Base-by-base conservation (phyloP, 2,113 vertebrate genomes). In the Brachirus orientalis region DNA sequence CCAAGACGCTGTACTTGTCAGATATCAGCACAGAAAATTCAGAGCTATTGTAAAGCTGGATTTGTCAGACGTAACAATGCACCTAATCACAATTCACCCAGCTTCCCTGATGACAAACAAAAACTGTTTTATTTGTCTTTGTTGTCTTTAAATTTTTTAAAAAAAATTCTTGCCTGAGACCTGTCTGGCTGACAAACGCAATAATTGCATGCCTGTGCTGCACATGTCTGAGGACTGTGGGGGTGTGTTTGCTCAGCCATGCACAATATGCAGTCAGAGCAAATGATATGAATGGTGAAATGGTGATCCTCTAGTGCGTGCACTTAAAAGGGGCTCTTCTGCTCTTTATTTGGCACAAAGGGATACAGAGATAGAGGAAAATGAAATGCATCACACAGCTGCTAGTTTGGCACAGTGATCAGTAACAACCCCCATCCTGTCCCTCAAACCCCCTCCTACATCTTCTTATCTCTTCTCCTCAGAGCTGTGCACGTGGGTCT, bases 301-400 rank as follows among this genome's bases (percentile, higher is more conserved):
- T 37, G 56, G 50, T 59, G 65, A 73, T 66, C 48, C 58, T 69
- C 48, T 2, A 10, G 36, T 28, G 54, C 10, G 37, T 56, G 68
- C 57, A 18, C 58, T 74, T 38, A 13, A 41, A 65, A 62, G 47
- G 43, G 54, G 45, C 46, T 80, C 69, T 59, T 60, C 35, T 60
- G 47, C 69, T 75, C 77, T 80, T 61, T 77, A 83, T 84, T 57
- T 14, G 36, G 22, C 47, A 71, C 63, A 70, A 72, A 86, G 47
- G 46, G 79, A 79, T 54, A 67, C 69, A 50, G 72, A 46, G 65
- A 68, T 69, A 43, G 85, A 84, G 11, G 19, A 73, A 63, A 22
- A 55, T 52, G 69, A 86, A 82, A 89, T 85, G 82, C 73, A 83
- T 86, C 74, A 83, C 75, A 85, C 62, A 79, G 82, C 84, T 84